These are phyloP conservation scores for Podotricha telesiphe DNA, from an alignment of 2,888 invertebrate species.

Conservation along the genomic window DNA sequence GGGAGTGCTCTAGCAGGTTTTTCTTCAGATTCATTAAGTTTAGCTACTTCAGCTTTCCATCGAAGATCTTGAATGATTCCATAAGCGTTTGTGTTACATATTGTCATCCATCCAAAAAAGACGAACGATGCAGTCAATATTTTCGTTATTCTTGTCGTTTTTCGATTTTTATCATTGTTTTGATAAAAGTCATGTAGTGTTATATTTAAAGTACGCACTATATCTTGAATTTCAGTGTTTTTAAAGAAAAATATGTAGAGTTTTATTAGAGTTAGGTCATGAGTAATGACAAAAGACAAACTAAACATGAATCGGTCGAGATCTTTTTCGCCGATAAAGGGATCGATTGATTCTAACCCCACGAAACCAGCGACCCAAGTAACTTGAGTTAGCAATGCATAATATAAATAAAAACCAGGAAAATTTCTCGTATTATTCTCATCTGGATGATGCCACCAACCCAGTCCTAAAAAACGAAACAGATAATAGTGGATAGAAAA, in stretches of 20 bases:
- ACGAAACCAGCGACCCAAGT: slow-evolving; percentile 76
- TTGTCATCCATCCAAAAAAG: slow-evolving; percentile 76
- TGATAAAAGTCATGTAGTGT: slow-evolving; percentile 68
- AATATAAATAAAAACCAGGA: slow-evolving; percentile 69
- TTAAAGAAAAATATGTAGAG: slow-evolving; percentile 73
- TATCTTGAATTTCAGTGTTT: slow-evolving; percentile 69
- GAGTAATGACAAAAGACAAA: slow-evolving; percentile 76
- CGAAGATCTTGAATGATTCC: slow-evolving; percentile 68
- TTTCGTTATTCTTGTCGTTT: slow-evolving; percentile 61
- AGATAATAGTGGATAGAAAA: slow-evolving; percentile 68
- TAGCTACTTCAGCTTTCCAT: slow-evolving; percentile 64
- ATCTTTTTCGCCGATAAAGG: slow-evolving; percentile 75
- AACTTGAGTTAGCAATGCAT: slow-evolving; percentile 67
- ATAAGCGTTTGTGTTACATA: slow-evolving; percentile 69
- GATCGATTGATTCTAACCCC: slow-evolving; percentile 76
- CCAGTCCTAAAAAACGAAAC: slow-evolving; percentile 69
- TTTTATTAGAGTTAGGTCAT: slow-evolving; percentile 74
- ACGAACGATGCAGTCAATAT: slow-evolving; percentile 68
- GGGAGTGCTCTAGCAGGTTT: slow-evolving; percentile 66
- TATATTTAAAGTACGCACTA: slow-evolving; percentile 68
- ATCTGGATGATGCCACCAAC: slow-evolving; percentile 80
- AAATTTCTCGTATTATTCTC: slow-evolving; percentile 67
- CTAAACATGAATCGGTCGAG: slow-evolving; percentile 77
- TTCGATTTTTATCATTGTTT: slow-evolving; percentile 59
- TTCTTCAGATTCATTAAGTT: slow-evolving; percentile 56